Evolutionary conservation across 2,888 invertebrate species (phyloP), one percentile per base, ranked within the genome.

Genomic region (Spilarctia lutea): DNA sequence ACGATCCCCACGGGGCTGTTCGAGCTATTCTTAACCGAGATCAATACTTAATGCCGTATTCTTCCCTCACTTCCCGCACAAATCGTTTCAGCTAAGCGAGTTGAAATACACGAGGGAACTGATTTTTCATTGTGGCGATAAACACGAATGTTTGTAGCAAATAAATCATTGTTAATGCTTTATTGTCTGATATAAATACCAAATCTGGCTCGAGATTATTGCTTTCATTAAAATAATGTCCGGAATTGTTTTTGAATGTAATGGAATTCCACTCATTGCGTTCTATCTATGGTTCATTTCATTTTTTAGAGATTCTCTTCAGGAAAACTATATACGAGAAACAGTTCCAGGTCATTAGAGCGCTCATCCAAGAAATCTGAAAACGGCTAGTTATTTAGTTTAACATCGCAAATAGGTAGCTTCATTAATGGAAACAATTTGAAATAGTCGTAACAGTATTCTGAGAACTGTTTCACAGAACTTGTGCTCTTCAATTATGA

Each of bases 11-110:
- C 48, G 48, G 68, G 48, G 33, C 68, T 33, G 68, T 20, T 68
- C 48, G 48, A 68, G 45, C 68, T 68, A 68, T 68, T 68, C 68
- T 68, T 48, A 68, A 48, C 68, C 11, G 48, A 68, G 68, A 68
- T 68, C 68, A 68, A 68, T 68, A 68, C 68, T 48, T 48, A 68
- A 68, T 33, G 68, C 48, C 48, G 68, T 48, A 68, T 68, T 48
- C 67, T 68, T 68, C 67, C 67, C 45, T 30, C n/a, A n/a, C n/a
- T n/a, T n/a, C n/a, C n/a, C 67, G 67, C 48, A 68, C 68, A 30
- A 20, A 68, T 20, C 45, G 68, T 30, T 48, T 48, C 48, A 48
- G 33, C 48, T 48, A 68, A 33, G 68, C 24, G 48, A 45, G 20
- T n/a, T 68, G 24, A 48, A 24, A 48, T 68, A 33, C 20, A 68